Percentiles rank a stretch among this genome's conserved stretches.
Conservation (phyloP, 1,140 invertebrate genomes). For the Philaenus spumarius region DNA sequence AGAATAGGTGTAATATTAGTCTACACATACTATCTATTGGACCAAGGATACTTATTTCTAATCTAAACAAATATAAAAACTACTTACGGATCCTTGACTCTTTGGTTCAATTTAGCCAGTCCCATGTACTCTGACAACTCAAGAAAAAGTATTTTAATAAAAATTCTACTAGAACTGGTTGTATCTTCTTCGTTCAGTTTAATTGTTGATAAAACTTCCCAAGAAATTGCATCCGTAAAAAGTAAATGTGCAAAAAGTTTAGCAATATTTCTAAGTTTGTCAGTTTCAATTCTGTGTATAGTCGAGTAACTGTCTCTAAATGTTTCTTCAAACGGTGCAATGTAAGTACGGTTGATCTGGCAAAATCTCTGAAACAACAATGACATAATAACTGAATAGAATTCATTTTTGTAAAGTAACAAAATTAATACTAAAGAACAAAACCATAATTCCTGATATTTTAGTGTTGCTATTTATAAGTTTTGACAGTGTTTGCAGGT, state of each 20-base stretch:
- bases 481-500: no score
- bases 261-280: slow-evolving; percentile 95
- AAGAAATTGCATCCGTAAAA: slow-evolving; percentile 93
- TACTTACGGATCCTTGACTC: slow-evolving; percentile 79
- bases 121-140: slow-evolving; percentile 97
- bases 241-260: slow-evolving; percentile 97
- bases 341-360: slow-evolving; percentile 82
- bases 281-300: slow-evolving; percentile 89
- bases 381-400: no score
- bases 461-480: no score
- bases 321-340: slow-evolving; percentile 90
- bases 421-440: no score
- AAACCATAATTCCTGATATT: no score
- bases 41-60: no score
- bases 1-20: no score
- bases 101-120: slow-evolving; percentile 78
- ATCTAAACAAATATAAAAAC: slow-evolving; percentile 4
- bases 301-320: slow-evolving; percentile 95
- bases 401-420: no score
- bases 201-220: slow-evolving; percentile 83
- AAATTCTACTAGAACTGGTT: slow-evolving; percentile 93
- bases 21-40: no score
- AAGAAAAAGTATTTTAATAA: slow-evolving; percentile 97
- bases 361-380: slow-evolving; percentile 78
- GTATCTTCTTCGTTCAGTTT: slow-evolving; percentile 95